Evolutionary conservation across 1,140 invertebrate genomes (phyloP).

Genomic region (Xylocopa sonorina): DNA sequence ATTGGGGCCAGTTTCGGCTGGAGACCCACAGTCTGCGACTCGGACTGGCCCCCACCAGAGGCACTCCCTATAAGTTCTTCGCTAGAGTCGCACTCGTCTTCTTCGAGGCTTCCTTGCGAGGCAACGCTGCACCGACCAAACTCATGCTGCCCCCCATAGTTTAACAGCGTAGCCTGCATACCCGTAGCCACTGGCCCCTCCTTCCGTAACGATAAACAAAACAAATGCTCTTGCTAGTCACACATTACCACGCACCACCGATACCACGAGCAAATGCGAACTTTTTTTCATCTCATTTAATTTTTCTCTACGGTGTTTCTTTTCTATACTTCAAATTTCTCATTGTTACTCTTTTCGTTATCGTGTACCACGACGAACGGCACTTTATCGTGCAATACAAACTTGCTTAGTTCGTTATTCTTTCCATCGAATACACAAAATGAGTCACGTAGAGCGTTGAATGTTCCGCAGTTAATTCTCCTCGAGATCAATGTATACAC

Average conservation of each 20-base stretch:
- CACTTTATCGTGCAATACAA: neutral
- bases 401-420: neutral
- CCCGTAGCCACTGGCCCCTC: slow-evolving; percentile 74
- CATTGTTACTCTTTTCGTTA: neutral
- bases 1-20: slow-evolving; percentile 80
- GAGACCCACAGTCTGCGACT: slow-evolving; percentile 76
- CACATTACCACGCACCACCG: slow-evolving; percentile 76
- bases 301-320: slow-evolving; percentile 18
- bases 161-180: slow-evolving; percentile 79
- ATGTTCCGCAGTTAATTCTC: no score
- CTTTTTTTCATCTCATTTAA: slow-evolving; percentile 18
- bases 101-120: slow-evolving; percentile 80
- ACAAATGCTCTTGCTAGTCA: slow-evolving; percentile 79
- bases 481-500: no score
- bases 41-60: slow-evolving; percentile 78
- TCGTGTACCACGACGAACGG: neutral
- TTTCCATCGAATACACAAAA: neutral
- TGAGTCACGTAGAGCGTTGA: no score
- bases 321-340: slow-evolving; percentile 15
- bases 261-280: slow-evolving; percentile 68
- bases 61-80: slow-evolving; percentile 80
- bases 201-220: slow-evolving; percentile 78
- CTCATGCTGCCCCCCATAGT: slow-evolving; percentile 78
- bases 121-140: slow-evolving; percentile 79
- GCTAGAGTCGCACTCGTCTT: slow-evolving; percentile 81